phyloP scores from a whole-genome alignment of 2,888 invertebrate genomes.

The Chironomus riparius region DNA sequence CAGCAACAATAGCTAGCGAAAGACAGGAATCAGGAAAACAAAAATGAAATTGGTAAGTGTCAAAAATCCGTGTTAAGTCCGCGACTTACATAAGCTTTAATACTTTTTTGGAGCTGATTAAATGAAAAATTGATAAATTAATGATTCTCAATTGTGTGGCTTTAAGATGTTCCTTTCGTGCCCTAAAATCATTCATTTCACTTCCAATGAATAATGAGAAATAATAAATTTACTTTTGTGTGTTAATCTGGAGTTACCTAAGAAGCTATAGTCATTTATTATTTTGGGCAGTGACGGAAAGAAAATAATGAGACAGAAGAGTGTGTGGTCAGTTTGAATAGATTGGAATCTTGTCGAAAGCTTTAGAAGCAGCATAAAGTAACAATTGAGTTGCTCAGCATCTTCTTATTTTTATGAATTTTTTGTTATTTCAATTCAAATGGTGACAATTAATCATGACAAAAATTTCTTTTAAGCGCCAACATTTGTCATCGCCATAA shows the following conservation, averaged over 20 bases:
- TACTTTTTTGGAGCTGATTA: neutral
- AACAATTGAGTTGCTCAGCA: neutral
- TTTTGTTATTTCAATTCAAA: neutral
- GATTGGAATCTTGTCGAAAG: neutral
- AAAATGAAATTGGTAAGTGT: slow-evolving; percentile 3
- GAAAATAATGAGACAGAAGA: no score
- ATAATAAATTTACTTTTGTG: neutral
- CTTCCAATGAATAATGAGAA: neutral
- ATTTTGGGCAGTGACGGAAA: neutral
- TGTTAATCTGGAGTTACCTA: neutral
- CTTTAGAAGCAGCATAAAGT: neutral
- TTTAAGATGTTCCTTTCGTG: neutral
- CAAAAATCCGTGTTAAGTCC: neutral
- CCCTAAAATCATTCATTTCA: neutral
- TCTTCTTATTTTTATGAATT: neutral
- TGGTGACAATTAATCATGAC: neutral
- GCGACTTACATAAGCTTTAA: neutral
- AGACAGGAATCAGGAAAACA: neutral
- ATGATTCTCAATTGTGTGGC: neutral
- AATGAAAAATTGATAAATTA: neutral
- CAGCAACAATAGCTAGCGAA: neutral
- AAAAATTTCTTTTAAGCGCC: neutral
- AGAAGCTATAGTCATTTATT: neutral
- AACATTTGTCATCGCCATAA: neutral
- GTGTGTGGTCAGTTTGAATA: neutral